These are phyloP conservation scores for Passer montanus DNA, from an alignment of 2,113 vertebrate genomes.

Conservation along the genomic window DNA sequence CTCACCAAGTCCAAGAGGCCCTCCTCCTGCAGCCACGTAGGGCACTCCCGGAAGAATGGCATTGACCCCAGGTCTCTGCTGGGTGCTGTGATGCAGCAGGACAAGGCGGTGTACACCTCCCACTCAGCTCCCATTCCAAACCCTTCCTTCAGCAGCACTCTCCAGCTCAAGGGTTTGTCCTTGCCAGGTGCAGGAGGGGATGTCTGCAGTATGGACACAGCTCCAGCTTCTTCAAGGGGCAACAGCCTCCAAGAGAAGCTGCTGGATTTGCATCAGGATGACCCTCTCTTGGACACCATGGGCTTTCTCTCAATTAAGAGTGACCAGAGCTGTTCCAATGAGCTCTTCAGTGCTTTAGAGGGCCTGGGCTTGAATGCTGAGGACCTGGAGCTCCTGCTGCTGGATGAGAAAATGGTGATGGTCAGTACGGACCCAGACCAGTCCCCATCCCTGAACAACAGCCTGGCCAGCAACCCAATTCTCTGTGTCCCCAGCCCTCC, in stretches of 20 bases:
- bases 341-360: constrained; percentile 78
- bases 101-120: constrained; percentile 54
- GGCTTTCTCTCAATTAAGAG: constrained; percentile 75
- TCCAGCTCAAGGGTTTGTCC: not conserved
- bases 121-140: constrained; percentile 56
- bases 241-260: not conserved
- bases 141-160: constrained; percentile 52
- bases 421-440: constrained; percentile 63
- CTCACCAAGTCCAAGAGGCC: constrained; percentile 68
- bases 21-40: not conserved
- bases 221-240: not conserved
- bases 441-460: constrained; percentile 57
- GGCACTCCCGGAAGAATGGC: constrained; percentile 19
- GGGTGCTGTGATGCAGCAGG: constrained; percentile 73
- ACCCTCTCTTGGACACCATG: constrained; percentile 76
- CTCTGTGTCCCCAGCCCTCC: constrained; percentile 70
- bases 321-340: constrained; percentile 72
- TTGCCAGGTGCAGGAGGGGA: not conserved
- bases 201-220: constrained; percentile 20
- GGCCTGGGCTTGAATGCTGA: constrained; percentile 77
- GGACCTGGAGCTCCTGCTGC: constrained; percentile 80
- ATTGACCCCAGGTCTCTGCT: constrained; percentile 72
- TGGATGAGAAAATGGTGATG: constrained; percentile 81
- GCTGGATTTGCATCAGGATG: not conserved
- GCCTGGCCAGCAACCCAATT: constrained; percentile 74